These are phyloP conservation scores for Glaucidium brasilianum DNA, from an alignment of 2,113 vertebrate genomes.

Conservation along the genomic window DNA sequence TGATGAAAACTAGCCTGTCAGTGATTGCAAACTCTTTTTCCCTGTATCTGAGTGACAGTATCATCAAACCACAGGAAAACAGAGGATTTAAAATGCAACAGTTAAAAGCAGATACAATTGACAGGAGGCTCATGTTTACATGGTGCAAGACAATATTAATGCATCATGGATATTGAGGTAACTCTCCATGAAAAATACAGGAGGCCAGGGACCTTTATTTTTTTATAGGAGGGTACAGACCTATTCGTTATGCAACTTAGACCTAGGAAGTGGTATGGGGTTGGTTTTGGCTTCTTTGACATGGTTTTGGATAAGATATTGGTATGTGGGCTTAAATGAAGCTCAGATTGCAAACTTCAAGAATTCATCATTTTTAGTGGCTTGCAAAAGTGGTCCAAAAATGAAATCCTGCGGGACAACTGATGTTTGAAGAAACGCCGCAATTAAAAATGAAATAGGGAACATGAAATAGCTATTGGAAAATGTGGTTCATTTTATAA, in stretches of 20 bases:
- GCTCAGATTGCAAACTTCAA: slow-evolving; percentile 60
- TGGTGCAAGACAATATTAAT: not conserved
- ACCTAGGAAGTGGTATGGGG: slow-evolving; percentile 62
- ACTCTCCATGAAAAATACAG: not conserved
- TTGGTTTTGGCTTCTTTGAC: slow-evolving; percentile 58
- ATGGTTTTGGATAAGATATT: slow-evolving; percentile 62
- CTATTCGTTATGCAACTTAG: slow-evolving; percentile 52
- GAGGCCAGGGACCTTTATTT: not conserved
- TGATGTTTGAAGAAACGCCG: slow-evolving; percentile 48
- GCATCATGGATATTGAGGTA: not conserved
- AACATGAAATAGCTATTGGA: slow-evolving; percentile 61
- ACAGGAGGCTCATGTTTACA: not conserved
- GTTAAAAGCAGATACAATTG: not conserved
- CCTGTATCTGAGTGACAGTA: not conserved
- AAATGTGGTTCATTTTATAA: slow-evolving; percentile 66
- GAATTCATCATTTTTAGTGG: slow-evolving; percentile 55
- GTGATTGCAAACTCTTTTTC: not conserved
- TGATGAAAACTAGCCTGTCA: not conserved
- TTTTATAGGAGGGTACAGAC: slow-evolving; percentile 19
- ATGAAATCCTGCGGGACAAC: slow-evolving; percentile 22
- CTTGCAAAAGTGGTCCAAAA: slow-evolving; percentile 39
- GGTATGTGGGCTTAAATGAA: slow-evolving; percentile 38
- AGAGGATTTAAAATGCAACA: not conserved
- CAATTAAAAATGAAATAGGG: slow-evolving; percentile 60
- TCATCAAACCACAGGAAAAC: not conserved